Base-by-base conservation (phyloP, 2,113 vertebrate species). In the Rhinoptilus africanus region DNA sequence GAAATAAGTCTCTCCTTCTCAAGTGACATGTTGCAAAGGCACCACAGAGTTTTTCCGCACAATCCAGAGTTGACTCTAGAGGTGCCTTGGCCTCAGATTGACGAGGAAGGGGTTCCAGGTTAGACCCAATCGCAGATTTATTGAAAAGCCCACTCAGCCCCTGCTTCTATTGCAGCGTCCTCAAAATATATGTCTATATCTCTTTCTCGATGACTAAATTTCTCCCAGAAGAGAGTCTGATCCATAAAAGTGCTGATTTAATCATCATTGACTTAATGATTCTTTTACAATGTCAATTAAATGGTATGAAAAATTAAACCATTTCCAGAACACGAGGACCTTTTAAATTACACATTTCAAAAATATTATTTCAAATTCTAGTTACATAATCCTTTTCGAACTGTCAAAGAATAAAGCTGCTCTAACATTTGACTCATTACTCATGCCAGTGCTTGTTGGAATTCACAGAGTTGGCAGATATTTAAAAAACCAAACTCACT, bases 331-430 rank as follows among this genome's bases (percentile, higher is more conserved):
- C 93, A 97, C 34, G 45, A 85, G 92, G 92, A 96, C 95, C 54
- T 96, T 97, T 98, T 94, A 96, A 98, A 98, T 98, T 97, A 97
- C 85, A 98, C 50, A 96, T 96, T 93, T 92, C 90, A 92, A 89
- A 95, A 87, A 97, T 92, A 91, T 97, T 96, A 93, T 98, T 98
- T 96, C 93, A 92, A 96, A 97, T 97, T 82, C 92, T 9, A 14
- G 85, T 97, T 95, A 96, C n/a, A 96, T 97, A 98, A 98, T 93
- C 95, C 96, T 97, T 97, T 96, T 93, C 93, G 95, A 97, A 93
- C 95, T 97, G 96, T 97, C 97, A 97, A 94, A 97, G 96, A 97
- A 96, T 97, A 98, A 98, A 93, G 93, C 77, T 50, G 54, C 93
- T 84, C 56, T 97, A 97, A 98, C 97, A 95, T 94, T 97, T 97